A percentile compares a stretch with the other conserved stretches of the same genome.
These are phyloP conservation scores for Nycticebus coucang DNA, from an alignment of 2,113 vertebrate genomes.

Conservation along the genomic window DNA sequence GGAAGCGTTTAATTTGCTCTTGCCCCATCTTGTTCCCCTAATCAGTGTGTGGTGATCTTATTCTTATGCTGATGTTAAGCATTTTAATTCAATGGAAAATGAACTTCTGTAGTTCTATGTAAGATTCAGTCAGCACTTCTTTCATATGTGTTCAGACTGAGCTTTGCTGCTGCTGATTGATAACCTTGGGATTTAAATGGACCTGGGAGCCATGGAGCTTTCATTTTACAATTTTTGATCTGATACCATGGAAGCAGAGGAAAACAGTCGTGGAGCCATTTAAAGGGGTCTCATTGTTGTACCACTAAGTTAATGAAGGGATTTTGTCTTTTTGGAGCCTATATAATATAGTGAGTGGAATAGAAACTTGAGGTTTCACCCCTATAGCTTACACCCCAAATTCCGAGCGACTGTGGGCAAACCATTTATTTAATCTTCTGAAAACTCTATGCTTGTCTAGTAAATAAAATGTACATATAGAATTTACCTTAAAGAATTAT, in stretches of 20 bases:
- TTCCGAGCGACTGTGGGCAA: not conserved
- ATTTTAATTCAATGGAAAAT: slow-evolving; percentile 55
- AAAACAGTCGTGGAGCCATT: not conserved
- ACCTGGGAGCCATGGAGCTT: rapidly evolving
- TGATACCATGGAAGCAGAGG: not conserved
- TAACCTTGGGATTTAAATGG: not conserved
- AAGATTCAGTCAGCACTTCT: not conserved
- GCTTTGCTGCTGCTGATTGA: not conserved
- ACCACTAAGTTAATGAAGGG: not conserved
- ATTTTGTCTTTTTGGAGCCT: not conserved
- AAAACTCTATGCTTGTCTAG: not conserved
- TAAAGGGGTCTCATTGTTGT: not conserved
- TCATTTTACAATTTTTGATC: not conserved
- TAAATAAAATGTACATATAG: not conserved
- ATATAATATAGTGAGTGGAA: not conserved
- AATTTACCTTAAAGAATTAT: slow-evolving; percentile 29
- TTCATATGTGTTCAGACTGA: not conserved
- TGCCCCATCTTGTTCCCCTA: not conserved
- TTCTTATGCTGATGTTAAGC: not conserved
- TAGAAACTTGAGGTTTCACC: not conserved
- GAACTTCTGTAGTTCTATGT: not conserved
- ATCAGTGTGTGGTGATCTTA: not conserved
- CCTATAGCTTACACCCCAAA: not conserved
- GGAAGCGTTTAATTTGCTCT: not conserved
- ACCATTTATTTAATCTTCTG: not conserved